phyloP scores from a whole-genome alignment of 1,140 invertebrate species.

The Leptinotarsa defecta region DNA sequence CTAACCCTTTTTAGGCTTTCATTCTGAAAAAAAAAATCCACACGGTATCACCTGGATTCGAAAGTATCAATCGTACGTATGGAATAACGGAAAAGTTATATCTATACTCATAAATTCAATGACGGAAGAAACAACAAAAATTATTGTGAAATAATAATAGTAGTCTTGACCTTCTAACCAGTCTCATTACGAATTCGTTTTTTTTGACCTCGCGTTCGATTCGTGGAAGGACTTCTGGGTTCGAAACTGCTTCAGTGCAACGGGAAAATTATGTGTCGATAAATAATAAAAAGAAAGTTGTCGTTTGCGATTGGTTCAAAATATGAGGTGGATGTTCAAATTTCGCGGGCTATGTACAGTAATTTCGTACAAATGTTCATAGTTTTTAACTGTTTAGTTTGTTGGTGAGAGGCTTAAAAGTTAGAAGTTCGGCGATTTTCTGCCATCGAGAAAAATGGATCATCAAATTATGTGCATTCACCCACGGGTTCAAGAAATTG shows the following conservation, averaged over 20 bases:
- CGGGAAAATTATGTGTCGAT: neutral
- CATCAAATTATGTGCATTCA: too few species aligned
- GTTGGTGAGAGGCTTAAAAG: too few species aligned
- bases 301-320: neutral
- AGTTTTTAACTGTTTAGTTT: too few species aligned
- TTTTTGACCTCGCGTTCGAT: constrained; percentile 4
- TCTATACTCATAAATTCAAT: neutral
- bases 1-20: too few species aligned
- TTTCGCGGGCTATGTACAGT: too few species aligned
- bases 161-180: constrained; percentile 21
- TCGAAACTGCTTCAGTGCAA: neutral
- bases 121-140: neutral
- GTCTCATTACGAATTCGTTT: constrained; percentile 12
- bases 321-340: too few species aligned
- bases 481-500: too few species aligned
- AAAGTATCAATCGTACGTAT: neutral
- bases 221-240: constrained; percentile 7
- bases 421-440: too few species aligned
- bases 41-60: neutral
- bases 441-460: too few species aligned
- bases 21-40: too few species aligned
- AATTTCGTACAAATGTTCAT: too few species aligned
- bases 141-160: constrained; percentile 11
- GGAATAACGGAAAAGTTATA: neutral
- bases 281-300: neutral